Percentiles rank a stretch among this genome's conserved stretches.
phyloP scores from a whole-genome alignment of 2,113 vertebrate species.

The Ophthalmolycus amberensis region DNA sequence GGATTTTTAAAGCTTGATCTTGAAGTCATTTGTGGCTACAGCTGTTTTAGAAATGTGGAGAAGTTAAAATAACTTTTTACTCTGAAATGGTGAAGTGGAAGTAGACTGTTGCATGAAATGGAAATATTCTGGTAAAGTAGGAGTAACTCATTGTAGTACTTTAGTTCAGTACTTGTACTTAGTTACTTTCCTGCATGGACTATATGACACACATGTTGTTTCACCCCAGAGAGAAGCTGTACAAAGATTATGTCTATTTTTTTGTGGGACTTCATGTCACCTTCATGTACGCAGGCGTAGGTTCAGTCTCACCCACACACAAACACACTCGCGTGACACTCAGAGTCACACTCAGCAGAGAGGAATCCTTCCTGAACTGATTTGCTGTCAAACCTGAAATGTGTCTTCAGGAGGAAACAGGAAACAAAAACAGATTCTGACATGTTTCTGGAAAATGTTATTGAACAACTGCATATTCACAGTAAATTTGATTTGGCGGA shows the following conservation, averaged over 20 bases:
- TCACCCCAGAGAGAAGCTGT: neutral
- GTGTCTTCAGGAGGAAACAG: slow-evolving; percentile 53
- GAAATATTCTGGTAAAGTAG: neutral
- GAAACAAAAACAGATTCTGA: slow-evolving; percentile 29
- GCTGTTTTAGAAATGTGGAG: neutral
- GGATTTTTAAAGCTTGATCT: neutral
- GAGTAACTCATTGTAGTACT: neutral
- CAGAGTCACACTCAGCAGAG: slow-evolving; percentile 4
- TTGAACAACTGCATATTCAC: neutral
- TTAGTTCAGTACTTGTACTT: neutral
- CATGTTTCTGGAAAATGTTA: slow-evolving; percentile 21
- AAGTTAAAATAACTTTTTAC: neutral
- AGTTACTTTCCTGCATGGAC: neutral
- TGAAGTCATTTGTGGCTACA: neutral
- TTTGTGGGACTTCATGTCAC: neutral
- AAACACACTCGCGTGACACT: slow-evolving; percentile 1
- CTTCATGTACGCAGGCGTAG: neutral
- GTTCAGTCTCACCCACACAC: neutral
- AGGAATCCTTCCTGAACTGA: slow-evolving; percentile 48
- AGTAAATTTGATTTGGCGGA: neutral
- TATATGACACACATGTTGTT: neutral
- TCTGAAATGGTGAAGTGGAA: neutral
- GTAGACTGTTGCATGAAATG: neutral
- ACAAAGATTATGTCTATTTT: neutral
- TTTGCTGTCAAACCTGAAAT: slow-evolving; percentile 67